Base-by-base conservation (phyloP, 2,888 invertebrate species). In the Hydrotaea diabolus region DNA sequence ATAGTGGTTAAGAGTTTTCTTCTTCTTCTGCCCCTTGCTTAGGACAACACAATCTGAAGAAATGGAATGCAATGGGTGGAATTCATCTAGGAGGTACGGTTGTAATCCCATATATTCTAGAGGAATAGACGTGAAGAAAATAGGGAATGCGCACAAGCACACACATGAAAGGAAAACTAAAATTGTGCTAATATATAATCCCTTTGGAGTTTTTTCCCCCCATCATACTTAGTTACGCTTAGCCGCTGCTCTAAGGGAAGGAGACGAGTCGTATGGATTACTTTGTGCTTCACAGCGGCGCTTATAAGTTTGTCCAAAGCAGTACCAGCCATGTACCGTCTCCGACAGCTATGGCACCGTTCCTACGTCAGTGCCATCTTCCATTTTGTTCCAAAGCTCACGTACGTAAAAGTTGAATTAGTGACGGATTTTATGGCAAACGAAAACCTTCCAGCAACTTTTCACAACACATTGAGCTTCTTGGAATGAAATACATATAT, bases 361-460 rank as follows among this genome's bases (percentile, higher is more conserved):
- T 21, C 2, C 11, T 21, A 19, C 21, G 55, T n/a, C 19, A n/a
- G 36, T 31, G 69, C 36, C 77, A 75, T 80, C 46, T 64, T 11
- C 39, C 43, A 1, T 77, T 53, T 19, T 39, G 66, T 78, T 78
- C 69, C 71, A 53, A 62, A 64, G 82, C 87, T n/a, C n/a, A 87
- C 86, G 86, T 87, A 83, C 74, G 75, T 49, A 83, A 78, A 83
- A 85, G 86, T 87, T 87, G 86, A 87, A 87, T 86, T 87, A 86
- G 86, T 86, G 85, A 86, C 85, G 86, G 85, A 86, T 86, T 87
- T 86, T 66, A 77, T 15, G 59, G 13, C 26, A 1, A 1, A 39
- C 8, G 59, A 26, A 59, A 23, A 19, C 15, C 1, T 15, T 2
- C 64, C 64, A 64, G 26, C 72, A 81, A 84, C 75, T 84, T 84